Percentiles rank a stretch among this genome's conserved stretches.
phyloP scores from a whole-genome alignment of 2,797 vertebrate genomes.

The Malurus splendens region DNA sequence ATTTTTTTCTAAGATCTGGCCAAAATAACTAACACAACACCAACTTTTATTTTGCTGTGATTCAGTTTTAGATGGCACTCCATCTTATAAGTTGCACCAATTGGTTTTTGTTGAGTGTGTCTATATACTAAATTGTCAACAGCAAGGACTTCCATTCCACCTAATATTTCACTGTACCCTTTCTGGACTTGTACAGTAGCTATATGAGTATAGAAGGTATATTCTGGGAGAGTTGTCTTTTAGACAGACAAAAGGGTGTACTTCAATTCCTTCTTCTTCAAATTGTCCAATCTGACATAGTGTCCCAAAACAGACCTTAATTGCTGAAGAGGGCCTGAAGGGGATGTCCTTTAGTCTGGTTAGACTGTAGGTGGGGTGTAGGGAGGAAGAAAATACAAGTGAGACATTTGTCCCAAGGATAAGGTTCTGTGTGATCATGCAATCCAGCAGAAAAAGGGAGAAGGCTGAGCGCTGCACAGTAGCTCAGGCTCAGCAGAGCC shows the following conservation, averaged over 20 bases:
- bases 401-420: not conserved
- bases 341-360: not conserved
- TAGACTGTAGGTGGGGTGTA: not conserved
- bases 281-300: not conserved
- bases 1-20: not conserved
- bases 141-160: not conserved
- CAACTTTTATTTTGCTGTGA: constrained; percentile 6
- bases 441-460: not conserved
- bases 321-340: not conserved
- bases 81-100: not conserved
- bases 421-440: not conserved
- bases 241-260: not conserved
- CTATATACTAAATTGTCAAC: not conserved
- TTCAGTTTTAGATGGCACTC: constrained; percentile 24
- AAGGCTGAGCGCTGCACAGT: not conserved
- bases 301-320: not conserved
- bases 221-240: not conserved
- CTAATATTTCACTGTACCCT: not conserved
- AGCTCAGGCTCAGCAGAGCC: not conserved
- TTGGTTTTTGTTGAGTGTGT: not conserved
- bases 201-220: not conserved
- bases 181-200: not conserved
- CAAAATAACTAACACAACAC: not conserved
- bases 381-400: not conserved
- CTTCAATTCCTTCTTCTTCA: not conserved